Conservation (phyloP, 2,113 vertebrate genomes). For the Empidonax alnorum region DNA sequence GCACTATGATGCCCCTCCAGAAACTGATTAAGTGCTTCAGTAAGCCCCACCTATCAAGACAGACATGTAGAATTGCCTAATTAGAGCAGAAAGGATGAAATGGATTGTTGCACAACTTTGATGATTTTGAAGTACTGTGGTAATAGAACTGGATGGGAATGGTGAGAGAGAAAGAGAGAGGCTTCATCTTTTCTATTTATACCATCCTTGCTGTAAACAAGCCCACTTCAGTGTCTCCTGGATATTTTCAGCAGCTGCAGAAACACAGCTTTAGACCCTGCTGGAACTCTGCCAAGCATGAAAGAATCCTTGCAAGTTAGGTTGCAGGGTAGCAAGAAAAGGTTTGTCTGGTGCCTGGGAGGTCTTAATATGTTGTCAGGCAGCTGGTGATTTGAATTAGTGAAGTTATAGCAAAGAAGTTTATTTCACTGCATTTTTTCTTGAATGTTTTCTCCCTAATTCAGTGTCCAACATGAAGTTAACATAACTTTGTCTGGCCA, state of each 20-base stretch:
- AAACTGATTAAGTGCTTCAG: conserved; percentile 65
- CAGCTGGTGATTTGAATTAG: background rate
- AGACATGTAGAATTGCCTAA: conserved; percentile 42
- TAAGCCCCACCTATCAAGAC: conserved; percentile 58
- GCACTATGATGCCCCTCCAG: conserved; percentile 28
- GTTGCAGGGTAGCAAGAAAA: background rate
- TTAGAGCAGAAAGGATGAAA: conserved; percentile 52
- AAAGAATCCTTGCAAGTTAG: background rate
- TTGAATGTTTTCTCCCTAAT: background rate
- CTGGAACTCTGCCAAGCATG: background rate
- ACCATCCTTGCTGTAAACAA: background rate
- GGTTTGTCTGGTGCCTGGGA: conserved; percentile 1
- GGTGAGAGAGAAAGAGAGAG: background rate
- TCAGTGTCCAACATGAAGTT: background rate
- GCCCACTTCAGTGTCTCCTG: background rate
- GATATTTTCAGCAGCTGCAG: background rate
- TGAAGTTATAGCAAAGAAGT: background rate
- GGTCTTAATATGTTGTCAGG: background rate
- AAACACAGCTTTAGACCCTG: background rate
- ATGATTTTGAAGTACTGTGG: conserved; percentile 20
- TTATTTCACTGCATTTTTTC: background rate
- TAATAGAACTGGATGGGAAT: background rate
- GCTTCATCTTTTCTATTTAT: conserved; percentile 6
- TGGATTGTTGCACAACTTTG: conserved; percentile 15
- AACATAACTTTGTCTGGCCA: background rate